Percentiles rank a stretch among this genome's conserved stretches.
Evolutionary conservation across 2,113 vertebrate genomes (phyloP).

Genomic region (Shinisaurus crocodilurus): DNA sequence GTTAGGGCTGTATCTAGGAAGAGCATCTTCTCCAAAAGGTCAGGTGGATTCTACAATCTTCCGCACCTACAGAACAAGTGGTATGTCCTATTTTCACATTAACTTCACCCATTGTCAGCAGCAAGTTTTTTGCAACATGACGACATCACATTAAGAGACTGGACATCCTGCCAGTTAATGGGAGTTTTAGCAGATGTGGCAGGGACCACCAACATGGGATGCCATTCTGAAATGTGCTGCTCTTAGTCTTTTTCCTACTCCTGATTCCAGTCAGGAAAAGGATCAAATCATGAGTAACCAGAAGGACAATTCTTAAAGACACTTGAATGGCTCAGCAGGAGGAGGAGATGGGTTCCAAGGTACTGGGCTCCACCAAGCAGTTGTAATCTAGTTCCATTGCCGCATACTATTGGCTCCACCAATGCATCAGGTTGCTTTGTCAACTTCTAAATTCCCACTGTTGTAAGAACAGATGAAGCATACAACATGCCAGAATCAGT

Average conservation of each 20-base stretch:
- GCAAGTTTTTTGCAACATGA: not conserved
- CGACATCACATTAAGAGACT: not conserved
- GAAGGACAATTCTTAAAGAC: not conserved
- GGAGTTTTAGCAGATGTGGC: not conserved
- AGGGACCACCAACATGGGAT: no score
- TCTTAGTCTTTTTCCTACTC: not conserved
- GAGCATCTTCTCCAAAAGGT: not conserved
- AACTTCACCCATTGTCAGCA: not conserved
- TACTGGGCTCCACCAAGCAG: not conserved
- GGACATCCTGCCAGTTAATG: not conserved
- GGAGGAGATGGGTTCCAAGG: not conserved
- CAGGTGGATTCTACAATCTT: not conserved
- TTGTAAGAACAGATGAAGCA: not conserved
- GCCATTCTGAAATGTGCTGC: not conserved
- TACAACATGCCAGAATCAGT: no score
- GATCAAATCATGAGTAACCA: not conserved
- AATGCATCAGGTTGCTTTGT: not conserved
- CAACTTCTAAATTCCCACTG: not conserved
- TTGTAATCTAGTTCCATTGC: not conserved
- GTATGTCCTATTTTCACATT: no score
- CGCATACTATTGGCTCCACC: not conserved
- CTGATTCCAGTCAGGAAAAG: not conserved
- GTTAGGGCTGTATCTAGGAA: not conserved
- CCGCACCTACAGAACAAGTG: not conserved
- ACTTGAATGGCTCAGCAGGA: not conserved